These are phyloP conservation scores for Bos taurus DNA, from an alignment of 2,113 vertebrate species.

Conservation along the genomic window DNA sequence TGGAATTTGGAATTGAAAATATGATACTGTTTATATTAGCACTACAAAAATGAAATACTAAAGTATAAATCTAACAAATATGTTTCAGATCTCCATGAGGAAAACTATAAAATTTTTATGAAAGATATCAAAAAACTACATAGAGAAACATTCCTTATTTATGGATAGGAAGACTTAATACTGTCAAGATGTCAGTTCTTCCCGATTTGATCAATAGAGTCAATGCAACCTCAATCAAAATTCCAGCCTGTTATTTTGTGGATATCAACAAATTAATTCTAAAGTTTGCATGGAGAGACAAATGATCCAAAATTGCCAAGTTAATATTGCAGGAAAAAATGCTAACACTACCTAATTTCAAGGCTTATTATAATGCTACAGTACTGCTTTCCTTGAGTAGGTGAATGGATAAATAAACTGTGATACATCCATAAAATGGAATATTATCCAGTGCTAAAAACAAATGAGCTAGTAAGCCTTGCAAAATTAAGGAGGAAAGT, in stretches of 20 bases:
- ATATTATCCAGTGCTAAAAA: neutral
- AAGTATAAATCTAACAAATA: neutral
- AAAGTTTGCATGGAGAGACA: neutral
- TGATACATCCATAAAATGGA: neutral
- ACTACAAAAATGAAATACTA: neutral
- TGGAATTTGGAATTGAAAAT: neutral
- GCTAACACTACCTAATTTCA: neutral
- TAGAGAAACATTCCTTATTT: neutral
- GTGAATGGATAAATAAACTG: neutral
- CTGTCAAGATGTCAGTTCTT: neutral
- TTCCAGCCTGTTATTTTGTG: neutral
- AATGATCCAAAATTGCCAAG: neutral
- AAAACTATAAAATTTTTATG: neutral
- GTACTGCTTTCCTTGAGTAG: neutral
- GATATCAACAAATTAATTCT: neutral
- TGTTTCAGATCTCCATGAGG: too few species aligned
- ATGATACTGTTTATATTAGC: neutral
- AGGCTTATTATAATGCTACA: neutral
- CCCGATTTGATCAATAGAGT: neutral
- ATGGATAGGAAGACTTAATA: neutral
- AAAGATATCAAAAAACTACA: neutral
- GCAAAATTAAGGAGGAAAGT: neutral
- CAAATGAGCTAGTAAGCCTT: neutral
- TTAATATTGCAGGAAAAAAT: neutral
- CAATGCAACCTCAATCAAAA: neutral